Evolutionary conservation across 2,113 vertebrate genomes (phyloP), one percentile per base, ranked within the genome.

Genomic region (Lepidothrix coronata): DNA sequence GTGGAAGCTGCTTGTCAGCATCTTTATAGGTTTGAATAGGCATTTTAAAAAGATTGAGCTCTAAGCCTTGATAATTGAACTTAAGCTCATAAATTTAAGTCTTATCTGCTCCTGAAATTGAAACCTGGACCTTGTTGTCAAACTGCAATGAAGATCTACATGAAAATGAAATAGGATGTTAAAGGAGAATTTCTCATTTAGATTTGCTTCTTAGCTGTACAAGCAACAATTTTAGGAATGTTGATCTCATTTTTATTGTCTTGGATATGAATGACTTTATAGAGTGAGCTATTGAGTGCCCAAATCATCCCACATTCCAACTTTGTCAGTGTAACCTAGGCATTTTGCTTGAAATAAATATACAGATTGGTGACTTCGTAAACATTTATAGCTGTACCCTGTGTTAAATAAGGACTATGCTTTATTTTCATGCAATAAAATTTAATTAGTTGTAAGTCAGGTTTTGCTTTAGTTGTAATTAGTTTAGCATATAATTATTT

Each of bases 401-500:
- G 62, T 93, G 86, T 97, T 98, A 97, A 97, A 95, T 96, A 97
- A 97, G 96, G 88, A 82, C 93, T 96, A 22, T 96, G 80, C 74
- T 98, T 97, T 97, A 81, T 97, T 96, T 97, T 97, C 93, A 80
- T 93, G 95, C 95, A 97, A 94, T 98, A 98, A 97, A 98, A 98
- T 95, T 95, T 97, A 98, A 98, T 98, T 97, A 96, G 97, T 97
- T 97, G 22, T 92, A 98, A 97, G 96, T 98, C 94, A 96, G 96
- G 95, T 97, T 98, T 97, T 97, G 89, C 96, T 95, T 97, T 98
- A 97, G 94, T 94, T 95, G 96, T 98, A 97, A 98, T 98, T 98
- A 98, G 97, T 96, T 98, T 96, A 97, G 96, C 94, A 84, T 97
- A 95, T 98, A 98, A 98, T 98, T 98, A 97, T 98, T 97, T 96